Percentiles rank a stretch among this genome's conserved stretches.
phyloP scores from a whole-genome alignment of 2,888 invertebrate species.

The Cosmopolites sordidus region DNA sequence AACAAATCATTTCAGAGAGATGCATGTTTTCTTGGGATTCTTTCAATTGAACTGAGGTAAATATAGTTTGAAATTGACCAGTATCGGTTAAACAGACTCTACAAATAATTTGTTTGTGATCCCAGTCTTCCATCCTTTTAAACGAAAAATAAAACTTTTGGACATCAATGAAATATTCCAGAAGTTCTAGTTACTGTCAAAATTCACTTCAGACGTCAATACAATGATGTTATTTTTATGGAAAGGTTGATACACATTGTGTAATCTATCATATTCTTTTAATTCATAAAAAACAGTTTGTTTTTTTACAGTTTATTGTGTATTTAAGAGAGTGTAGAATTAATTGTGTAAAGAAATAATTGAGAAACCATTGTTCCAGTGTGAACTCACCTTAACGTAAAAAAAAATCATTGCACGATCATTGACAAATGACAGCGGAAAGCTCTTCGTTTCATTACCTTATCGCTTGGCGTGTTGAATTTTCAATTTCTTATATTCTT shows the following conservation, averaged over 20 bases:
- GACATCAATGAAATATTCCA: slow-evolving; percentile 37
- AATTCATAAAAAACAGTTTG: too few species aligned
- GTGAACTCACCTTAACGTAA: too few species aligned
- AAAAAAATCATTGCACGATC: too few species aligned
- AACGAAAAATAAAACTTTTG: slow-evolving; percentile 38
- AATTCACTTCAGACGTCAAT: too few species aligned
- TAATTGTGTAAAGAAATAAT: too few species aligned
- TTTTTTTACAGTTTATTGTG: too few species aligned
- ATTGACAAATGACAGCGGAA: too few species aligned
- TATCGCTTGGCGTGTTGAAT: neutral
- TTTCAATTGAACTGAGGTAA: slow-evolving; percentile 37
- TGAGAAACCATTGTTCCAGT: too few species aligned
- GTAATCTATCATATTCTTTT: too few species aligned
- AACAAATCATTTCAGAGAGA: slow-evolving; percentile 47
- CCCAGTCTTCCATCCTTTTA: slow-evolving; percentile 36
- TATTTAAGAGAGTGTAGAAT: too few species aligned
- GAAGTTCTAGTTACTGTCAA: slow-evolving; percentile 14
- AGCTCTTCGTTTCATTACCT: neutral
- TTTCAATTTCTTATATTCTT: neutral
- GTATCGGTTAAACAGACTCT: slow-evolving; percentile 44
- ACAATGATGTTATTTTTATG: too few species aligned
- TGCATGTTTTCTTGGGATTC: slow-evolving; percentile 39
- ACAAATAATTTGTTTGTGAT: slow-evolving; percentile 37
- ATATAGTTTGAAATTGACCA: slow-evolving; percentile 45
- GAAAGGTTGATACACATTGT: too few species aligned